Base-by-base conservation (phyloP, 2,888 invertebrate genomes). In the Drosophila yooni region DNA sequence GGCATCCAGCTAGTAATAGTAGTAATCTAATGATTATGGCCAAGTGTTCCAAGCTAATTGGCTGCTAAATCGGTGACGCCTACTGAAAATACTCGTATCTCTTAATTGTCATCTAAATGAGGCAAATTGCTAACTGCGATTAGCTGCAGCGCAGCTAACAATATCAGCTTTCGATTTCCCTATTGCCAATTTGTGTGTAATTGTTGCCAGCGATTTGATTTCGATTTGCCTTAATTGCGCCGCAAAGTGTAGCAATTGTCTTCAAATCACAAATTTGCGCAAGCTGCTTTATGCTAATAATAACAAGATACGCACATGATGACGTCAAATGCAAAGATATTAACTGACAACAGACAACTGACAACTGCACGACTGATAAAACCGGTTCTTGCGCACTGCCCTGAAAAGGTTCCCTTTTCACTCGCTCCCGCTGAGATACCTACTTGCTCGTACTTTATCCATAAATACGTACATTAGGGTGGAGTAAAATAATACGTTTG, bases 341-440 rank as follows among this genome's bases (percentile, higher is more conserved):
- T 58, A 63, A 53, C 62, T 62, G 71, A 38, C 54, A 56, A 34
- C 46, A 65, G 72, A 31, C 29, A 63, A 53, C 62, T 62, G 71
- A n/a, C 54, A 56, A 34, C 43, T 70, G 72, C 65, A 59, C 34
- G 46, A 27, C 73, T 76, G 67, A 76, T 76, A 82, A 71, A 83
- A 83, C 87, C 87, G 73, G 83, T 87, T 87, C 38, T 38, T 82
- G 74, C 61, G 75, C 80, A 70, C 64, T 84, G 70, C 76, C 59
- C 76, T 65, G 67, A 74, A 69, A 80, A 76, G 66, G 58, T 76
- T 70, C 34, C 34, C 43, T 33, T 67, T 58, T 57, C 46, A 21
- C 27, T 34, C 63, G 8, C 25, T 51, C 33, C 34, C 66, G 33
- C 11, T 48, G 29, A 29, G 66, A n/a, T 57, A 56, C 50, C 34